These are phyloP conservation scores for Drosophila ohnishii DNA, from an alignment of 1,140 invertebrate genomes.

Conservation along the genomic window DNA sequence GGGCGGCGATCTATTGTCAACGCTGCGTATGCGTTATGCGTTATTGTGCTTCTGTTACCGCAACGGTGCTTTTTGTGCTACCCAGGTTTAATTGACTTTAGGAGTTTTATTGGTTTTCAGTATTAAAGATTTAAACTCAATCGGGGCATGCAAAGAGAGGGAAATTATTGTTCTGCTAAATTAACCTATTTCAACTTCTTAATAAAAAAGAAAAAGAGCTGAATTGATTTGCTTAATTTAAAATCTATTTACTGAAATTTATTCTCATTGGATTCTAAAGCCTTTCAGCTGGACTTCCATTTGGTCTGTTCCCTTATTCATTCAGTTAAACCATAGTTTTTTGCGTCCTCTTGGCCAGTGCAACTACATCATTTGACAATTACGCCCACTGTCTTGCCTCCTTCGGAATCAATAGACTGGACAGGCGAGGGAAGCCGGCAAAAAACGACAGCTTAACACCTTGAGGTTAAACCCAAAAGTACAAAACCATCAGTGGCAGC, in stretches of 20 bases:
- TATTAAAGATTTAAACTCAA: not conserved
- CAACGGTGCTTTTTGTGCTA: slow-evolving; percentile 8
- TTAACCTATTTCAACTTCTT: not conserved
- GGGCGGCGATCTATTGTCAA: slow-evolving; percentile 54
- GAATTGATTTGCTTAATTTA: not conserved
- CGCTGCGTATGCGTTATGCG: slow-evolving; percentile 52
- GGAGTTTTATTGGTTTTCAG: not conserved
- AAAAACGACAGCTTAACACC: slow-evolving; percentile 64
- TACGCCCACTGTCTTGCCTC: slow-evolving; percentile 20
- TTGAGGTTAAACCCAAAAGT: slow-evolving; percentile 56
- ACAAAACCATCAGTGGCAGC: slow-evolving; percentile 46
- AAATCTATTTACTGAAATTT: not conserved
- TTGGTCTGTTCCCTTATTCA: not conserved
- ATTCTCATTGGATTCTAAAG: not conserved
- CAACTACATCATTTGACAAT: slow-evolving; percentile 56
- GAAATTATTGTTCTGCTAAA: not conserved
- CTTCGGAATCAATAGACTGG: slow-evolving; percentile 45
- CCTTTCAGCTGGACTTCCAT: not conserved
- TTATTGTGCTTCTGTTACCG: slow-evolving; percentile 39
- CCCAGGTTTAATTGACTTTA: slow-evolving; percentile 8
- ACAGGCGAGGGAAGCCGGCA: slow-evolving; percentile 2
- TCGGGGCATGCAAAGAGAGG: not conserved
- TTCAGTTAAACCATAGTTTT: not conserved
- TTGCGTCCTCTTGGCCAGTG: not conserved
- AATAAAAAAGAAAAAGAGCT: not conserved